Percentiles rank a stretch among this genome's conserved stretches.
These are phyloP conservation scores for Atherinosoma microstoma DNA, from an alignment of 2,797 vertebrate species.

Conservation along the genomic window DNA sequence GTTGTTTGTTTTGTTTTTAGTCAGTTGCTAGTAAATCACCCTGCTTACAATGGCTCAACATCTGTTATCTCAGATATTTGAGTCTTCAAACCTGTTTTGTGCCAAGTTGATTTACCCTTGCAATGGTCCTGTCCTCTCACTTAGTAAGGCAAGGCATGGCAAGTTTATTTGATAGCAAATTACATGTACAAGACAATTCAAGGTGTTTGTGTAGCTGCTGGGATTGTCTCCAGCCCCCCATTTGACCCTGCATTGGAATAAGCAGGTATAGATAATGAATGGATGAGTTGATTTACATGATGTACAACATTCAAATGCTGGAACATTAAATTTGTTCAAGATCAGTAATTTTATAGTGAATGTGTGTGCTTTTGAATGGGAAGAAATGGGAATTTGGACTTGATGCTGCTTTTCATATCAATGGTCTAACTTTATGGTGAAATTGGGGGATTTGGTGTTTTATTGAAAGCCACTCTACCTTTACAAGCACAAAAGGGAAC, in stretches of 20 bases:
- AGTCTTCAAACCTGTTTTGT: neutral
- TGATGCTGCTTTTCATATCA: neutral
- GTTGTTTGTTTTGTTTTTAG: neutral
- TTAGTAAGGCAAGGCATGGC: too few species aligned
- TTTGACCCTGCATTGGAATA: neutral
- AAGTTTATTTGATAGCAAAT: too few species aligned
- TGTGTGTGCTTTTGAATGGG: neutral
- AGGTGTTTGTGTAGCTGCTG: neutral
- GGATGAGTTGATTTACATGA: neutral
- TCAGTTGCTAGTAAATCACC: neutral
- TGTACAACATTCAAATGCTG: neutral
- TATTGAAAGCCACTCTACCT: neutral
- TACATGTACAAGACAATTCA: too few species aligned
- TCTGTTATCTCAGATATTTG: neutral
- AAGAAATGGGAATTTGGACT: neutral
- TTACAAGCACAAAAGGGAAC: neutral
- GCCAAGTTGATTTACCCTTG: neutral
- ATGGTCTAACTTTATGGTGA: neutral
- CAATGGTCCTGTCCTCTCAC: neutral
- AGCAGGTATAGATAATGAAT: too few species aligned
- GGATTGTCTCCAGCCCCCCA: neutral
- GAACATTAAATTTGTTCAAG: neutral
- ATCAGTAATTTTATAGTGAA: neutral
- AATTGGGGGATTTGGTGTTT: neutral
- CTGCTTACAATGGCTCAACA: neutral